Evolutionary conservation across 2,888 invertebrate species (phyloP), one percentile per base, ranked within the genome.

Genomic region (Unio pictorum): DNA sequence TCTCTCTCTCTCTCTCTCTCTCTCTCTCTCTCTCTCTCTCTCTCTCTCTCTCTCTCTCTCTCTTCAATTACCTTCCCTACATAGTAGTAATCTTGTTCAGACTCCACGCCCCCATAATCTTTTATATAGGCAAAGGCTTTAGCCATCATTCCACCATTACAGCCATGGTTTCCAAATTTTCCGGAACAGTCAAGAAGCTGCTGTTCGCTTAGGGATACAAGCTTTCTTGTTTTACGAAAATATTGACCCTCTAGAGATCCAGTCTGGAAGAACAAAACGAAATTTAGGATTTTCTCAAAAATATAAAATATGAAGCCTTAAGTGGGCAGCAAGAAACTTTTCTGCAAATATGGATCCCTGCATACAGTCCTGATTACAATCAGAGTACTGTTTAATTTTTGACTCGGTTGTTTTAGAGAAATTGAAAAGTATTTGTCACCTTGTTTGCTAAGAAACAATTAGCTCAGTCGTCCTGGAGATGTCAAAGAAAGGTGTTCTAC

Each of bases 181-280:
- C 85, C 71, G 34, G 89, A 90, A 79, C 91, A 91, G 79, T 91
- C 91, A 20, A 91, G 88, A 69, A 90, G 79, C 71, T 90, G 88
- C 79, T 90, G 90, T 71, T 90, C 90, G 70, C 86, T 86, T 66
- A 89, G 79, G 61, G 88, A 86, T 18, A 94, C 90, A 83, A 95
- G 90, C 68, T 92, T 91, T 0, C 93, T 93, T 0, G 94, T 94
- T 71, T 92, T 82, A 20, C 80, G 74, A 77, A 81, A 86, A 69
- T 86, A 85, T 74, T 89, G 89, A 8, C 89, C 89, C 78, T 90
- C 90, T 63, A 90, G 74, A 18, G 90, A 79, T n/a, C 89, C 98
- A 67, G 97, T 97, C 94, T 96, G 75, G 15, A 78, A 71, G 64
- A 28, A 7, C 17, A 45, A 61, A 61, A 45, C 1, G 45, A 57